Percentiles rank a stretch among this genome's conserved stretches.
These are phyloP conservation scores for Phocides pigmalion DNA, from an alignment of 1,140 invertebrate genomes.

Conservation along the genomic window DNA sequence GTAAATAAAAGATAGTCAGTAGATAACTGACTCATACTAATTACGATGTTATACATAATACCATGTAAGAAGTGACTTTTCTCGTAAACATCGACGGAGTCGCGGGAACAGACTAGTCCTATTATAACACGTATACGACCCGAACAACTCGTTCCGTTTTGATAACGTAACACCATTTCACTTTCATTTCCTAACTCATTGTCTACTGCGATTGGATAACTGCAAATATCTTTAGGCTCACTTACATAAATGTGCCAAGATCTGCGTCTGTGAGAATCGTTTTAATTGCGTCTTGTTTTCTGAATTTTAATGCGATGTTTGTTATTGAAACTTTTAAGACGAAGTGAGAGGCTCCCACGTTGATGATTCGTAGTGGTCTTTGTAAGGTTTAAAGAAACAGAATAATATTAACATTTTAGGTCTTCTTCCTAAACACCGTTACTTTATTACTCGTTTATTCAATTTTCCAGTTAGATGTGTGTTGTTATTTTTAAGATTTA, in stretches of 20 bases:
- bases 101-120: background rate
- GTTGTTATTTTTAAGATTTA: too few relatives aligned
- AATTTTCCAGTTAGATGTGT: too few relatives aligned
- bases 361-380: conserved; percentile 28
- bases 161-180: conserved; percentile 74
- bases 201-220: conserved; percentile 79
- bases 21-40: background rate
- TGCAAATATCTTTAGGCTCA: conserved; percentile 68
- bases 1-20: background rate
- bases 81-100: background rate
- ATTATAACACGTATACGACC: conserved; percentile 36
- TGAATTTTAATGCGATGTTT: conserved; percentile 53
- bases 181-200: conserved; percentile 79
- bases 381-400: background rate
- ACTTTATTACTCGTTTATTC: too few relatives aligned
- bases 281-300: conserved; percentile 69
- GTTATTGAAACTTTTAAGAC: conserved; percentile 70
- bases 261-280: conserved; percentile 66
- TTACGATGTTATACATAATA: background rate
- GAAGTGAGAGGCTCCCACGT: conserved; percentile 59
- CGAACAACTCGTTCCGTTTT: conserved; percentile 59
- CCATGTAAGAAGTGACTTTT: background rate
- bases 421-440: too few relatives aligned
- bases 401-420: too few relatives aligned
- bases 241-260: conserved; percentile 67